Evolutionary conservation across 1,140 invertebrate species (phyloP).

Genomic region (Papilio aristodemus): DNA sequence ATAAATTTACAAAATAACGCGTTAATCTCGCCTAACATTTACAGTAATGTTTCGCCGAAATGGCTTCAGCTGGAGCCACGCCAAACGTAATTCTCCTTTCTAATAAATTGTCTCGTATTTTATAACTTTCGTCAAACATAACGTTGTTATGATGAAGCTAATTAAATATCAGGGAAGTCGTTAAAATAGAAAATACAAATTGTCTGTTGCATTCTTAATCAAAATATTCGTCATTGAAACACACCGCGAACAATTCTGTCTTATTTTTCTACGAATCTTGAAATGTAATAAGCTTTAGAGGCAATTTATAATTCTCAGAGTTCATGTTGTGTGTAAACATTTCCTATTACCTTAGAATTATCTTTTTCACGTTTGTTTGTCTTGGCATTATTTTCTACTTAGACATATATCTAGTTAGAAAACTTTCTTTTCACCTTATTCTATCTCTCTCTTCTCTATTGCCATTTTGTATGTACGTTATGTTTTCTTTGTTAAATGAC

Average conservation of each 20-base stretch:
- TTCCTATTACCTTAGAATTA: too few species aligned
- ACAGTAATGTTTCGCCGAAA: conserved; percentile 59
- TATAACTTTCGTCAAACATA: conserved; percentile 15
- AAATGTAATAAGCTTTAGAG: background rate
- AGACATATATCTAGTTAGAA: too few species aligned
- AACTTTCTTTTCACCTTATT: too few species aligned
- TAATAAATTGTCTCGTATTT: conserved; percentile 14
- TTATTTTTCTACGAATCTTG: background rate
- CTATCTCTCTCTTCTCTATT: too few species aligned
- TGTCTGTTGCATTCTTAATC: background rate
- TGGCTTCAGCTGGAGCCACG: conserved; percentile 50
- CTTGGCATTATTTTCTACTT: too few species aligned
- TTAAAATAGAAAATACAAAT: background rate
- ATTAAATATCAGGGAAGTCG: conserved; percentile 8
- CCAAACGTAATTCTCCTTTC: conserved; percentile 49
- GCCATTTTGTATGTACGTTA: too few species aligned
- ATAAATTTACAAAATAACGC: conserved; percentile 9
- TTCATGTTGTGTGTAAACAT: too few species aligned
- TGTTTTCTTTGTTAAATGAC: background rate
- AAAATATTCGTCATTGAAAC: background rate
- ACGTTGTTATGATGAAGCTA: conserved; percentile 1
- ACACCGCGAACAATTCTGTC: background rate
- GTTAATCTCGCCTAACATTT: conserved; percentile 47
- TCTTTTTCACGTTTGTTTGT: too few species aligned
- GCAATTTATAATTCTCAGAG: too few species aligned